Conservation (phyloP, 2,113 vertebrate species). For the Perognathus longimembris region DNA sequence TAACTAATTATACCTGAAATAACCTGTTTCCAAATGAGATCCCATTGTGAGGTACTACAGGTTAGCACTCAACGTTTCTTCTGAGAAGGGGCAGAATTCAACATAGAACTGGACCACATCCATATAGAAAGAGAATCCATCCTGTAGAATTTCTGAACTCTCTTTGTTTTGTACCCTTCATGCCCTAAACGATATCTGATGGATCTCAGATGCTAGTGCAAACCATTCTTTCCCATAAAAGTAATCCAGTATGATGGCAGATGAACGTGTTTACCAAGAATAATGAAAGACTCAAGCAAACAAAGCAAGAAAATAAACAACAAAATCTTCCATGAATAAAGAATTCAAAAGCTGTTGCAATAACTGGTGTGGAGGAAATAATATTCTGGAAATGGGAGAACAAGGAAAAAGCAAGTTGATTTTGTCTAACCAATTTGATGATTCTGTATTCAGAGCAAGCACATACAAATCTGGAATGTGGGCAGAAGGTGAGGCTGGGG, state of each 20-base stretch:
- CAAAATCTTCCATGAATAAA: neutral
- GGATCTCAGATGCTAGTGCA: neutral
- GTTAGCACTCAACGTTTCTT: neutral
- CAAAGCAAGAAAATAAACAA: no score
- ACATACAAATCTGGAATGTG: neutral
- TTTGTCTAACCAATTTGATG: neutral
- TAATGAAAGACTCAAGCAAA: neutral
- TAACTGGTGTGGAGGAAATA: neutral
- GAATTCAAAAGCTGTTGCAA: neutral
- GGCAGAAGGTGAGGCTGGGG: neutral
- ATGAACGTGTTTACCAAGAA: neutral
- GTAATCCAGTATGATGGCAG: neutral
- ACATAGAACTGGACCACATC: neutral
- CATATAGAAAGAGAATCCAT: conserved; percentile 12
- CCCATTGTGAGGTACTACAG: neutral
- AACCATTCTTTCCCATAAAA: neutral
- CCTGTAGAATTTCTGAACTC: neutral
- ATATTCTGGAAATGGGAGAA: neutral
- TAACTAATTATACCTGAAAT: neutral
- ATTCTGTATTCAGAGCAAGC: neutral
- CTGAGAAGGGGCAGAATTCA: neutral
- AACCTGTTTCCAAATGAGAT: neutral
- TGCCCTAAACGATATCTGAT: neutral
- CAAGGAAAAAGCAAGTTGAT: neutral
- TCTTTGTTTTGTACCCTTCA: neutral